Evolutionary conservation across 2,113 vertebrate genomes (phyloP).

Genomic region (Canis aureus): DNA sequence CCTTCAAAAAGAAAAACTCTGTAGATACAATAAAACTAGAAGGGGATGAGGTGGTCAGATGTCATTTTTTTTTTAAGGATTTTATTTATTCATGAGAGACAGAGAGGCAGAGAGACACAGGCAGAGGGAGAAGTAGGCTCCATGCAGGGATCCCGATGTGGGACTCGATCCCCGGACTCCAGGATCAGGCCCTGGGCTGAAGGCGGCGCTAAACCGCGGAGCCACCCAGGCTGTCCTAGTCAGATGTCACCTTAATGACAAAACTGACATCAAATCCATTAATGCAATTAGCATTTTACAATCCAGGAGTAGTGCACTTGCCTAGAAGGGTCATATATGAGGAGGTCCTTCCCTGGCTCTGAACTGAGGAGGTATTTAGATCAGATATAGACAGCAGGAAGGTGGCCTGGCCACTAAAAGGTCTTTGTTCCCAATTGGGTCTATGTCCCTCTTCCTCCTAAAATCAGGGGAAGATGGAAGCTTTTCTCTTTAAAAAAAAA

Average conservation of each 20-base stretch:
- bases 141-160: too few relatives aligned
- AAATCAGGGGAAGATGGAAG: neutral
- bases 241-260: neutral
- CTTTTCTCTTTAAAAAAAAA: neutral
- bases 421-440: slow-evolving; percentile 5
- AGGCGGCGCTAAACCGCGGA: too few relatives aligned
- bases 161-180: too few relatives aligned
- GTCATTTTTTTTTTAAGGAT: too few relatives aligned
- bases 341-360: neutral
- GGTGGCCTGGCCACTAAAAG: neutral
- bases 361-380: neutral
- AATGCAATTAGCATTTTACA: neutral
- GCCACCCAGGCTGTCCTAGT: too few relatives aligned
- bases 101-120: too few relatives aligned
- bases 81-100: too few relatives aligned
- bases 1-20: slow-evolving; percentile 15
- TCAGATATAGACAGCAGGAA: neutral
- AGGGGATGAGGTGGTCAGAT: neutral
- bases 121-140: too few relatives aligned
- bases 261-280: neutral
- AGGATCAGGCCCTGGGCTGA: too few relatives aligned
- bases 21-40: neutral
- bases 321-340: neutral
- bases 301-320: neutral
- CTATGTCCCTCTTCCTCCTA: neutral